Base-by-base conservation (phyloP, 2,888 invertebrate genomes). In the Perdita meconis region DNA sequence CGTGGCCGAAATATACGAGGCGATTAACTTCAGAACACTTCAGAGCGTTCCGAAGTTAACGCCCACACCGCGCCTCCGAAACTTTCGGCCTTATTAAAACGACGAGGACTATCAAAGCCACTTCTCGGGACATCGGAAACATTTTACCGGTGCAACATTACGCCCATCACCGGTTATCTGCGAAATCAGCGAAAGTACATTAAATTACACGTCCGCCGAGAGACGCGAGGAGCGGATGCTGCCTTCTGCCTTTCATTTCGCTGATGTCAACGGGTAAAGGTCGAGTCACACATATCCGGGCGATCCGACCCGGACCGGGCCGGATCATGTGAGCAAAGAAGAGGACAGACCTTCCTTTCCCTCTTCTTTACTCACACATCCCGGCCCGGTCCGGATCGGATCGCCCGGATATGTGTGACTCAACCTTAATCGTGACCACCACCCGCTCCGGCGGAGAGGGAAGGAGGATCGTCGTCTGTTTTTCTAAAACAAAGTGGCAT, bases 51-150 rank as follows among this genome's bases (percentile, higher is more conserved):
- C 30, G 60, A n/a, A 57, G 72, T 40, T 40, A 47, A 26, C 65
- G 74, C 75, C 75, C 74, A 75, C 75, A 55, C 34, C 53, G 22
- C 47, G 30, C 47, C 19, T 30, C 38, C 24, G 16, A 44, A 72
- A 63, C 36, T 57, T 34, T 42, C 42, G 57, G 53, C 55, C 65
- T 75, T 75, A 75, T 75, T 75, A 75, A 75, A 75, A 75, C 64
- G 60, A 55, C 59, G 65, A 56, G 42, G 64, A 55, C 47, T 75
- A 75, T 75, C 75, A 65, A 75, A 73, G 40, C 65, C 73, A 73
- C 75, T 57, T 50, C 67, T 2, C 67, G 40, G 57, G 76, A 68
- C 75, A 74, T 77, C 76, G 76, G 77, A 67, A 68, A 63, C 76
- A 75, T 75, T 74, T 74, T 75, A 74, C 57, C 76, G 19, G 66